Evolutionary conservation across 2,888 invertebrate species (phyloP), one percentile per base, ranked within the genome.

Genomic region (Euphydryas editha): DNA sequence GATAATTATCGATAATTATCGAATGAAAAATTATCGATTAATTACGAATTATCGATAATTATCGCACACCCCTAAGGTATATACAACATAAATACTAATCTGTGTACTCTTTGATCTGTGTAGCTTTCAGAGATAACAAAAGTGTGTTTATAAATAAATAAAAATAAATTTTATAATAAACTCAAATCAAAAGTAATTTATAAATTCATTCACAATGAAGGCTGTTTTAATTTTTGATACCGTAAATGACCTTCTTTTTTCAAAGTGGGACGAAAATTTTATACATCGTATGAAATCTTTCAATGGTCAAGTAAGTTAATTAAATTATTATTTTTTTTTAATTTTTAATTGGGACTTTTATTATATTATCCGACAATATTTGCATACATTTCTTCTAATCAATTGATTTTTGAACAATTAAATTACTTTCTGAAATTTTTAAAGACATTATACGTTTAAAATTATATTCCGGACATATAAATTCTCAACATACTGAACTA

Each of bases 151-250:
- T 44, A 44, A 44, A 44, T 44, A 44, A 44, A 44, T 39, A 39
- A 39, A 6, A 39, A 39, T 39, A 10, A 39, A 39, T 10, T n/a
- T n/a, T 5, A n/a, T 44, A 6, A n/a, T 5, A 15, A 44, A 44
- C n/a, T 0, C 15, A n/a, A n/a, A 44, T n/a, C 1, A 30, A 30
- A 30, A 30, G 8, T 5, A 30, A 30, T n/a, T 15, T 15, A n/a
- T 44, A 0, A 39, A 47, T 6, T 51, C 17, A 37, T 24, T 8
- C 11, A 51, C 46, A 55, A 96, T 96, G 96, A 95, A 94, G 80
- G 95, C 95, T 15, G 93, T 95, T 71, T 83, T 96, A 68, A 94
- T 96, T 72, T 96, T 96, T 78, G 95, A 96, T 81, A 94, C 94
- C 80, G 92, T 95, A 18, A 96, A 96, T 78, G 95, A 96, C 85